Evolutionary conservation across 2,888 invertebrate genomes (phyloP).

Genomic region (Strigamia crassipes): DNA sequence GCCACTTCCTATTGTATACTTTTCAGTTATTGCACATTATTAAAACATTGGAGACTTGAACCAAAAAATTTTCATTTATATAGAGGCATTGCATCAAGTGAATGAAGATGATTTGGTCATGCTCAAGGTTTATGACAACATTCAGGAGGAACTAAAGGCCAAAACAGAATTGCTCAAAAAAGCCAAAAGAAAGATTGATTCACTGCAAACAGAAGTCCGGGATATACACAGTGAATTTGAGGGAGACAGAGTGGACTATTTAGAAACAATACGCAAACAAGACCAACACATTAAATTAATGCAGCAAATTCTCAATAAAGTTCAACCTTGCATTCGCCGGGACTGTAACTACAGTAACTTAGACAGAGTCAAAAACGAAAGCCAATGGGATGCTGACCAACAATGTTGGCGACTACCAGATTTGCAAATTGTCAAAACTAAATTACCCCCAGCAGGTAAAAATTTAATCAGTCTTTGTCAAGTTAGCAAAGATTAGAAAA

Average conservation of each 20-base stretch:
- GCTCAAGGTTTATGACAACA: conserved; percentile 73
- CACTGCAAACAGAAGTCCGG: conserved; percentile 72
- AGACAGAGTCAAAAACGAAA: conserved; percentile 70
- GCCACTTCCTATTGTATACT: no score
- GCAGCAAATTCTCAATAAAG: conserved; percentile 68
- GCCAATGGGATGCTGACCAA: conserved; percentile 75
- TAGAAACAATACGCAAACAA: conserved; percentile 77
- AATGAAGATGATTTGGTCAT: conserved; percentile 73
- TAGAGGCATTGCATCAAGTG: conserved; percentile 63
- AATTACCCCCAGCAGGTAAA: conserved; percentile 70
- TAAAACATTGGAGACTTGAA: no score
- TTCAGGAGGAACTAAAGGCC: conserved; percentile 75
- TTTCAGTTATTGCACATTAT: no score
- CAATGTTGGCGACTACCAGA: conserved; percentile 75
- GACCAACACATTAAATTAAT: conserved; percentile 71
- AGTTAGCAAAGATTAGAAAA: no score
- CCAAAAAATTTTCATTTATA: conserved; percentile 8
- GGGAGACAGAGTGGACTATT: conserved; percentile 77
- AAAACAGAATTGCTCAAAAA: conserved; percentile 71
- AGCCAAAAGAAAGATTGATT: conserved; percentile 69
- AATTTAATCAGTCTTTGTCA: background rate
- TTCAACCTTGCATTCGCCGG: conserved; percentile 71
- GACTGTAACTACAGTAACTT: conserved; percentile 78
- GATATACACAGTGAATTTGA: conserved; percentile 83
- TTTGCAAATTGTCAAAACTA: conserved; percentile 67